These are phyloP conservation scores for Arvicola amphibius DNA, from an alignment of 2,797 vertebrate species.

Conservation along the genomic window DNA sequence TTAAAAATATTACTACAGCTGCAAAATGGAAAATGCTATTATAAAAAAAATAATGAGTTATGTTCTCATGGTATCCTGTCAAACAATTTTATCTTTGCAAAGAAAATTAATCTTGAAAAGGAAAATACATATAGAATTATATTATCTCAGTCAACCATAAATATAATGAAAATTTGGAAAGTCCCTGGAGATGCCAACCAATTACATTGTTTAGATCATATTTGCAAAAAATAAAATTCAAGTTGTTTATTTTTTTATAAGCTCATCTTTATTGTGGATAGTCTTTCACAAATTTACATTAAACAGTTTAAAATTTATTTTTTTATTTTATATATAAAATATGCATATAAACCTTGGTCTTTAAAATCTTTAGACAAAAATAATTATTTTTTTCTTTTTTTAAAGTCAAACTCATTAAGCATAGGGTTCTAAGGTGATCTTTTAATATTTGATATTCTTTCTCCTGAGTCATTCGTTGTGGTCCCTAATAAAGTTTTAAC, in stretches of 20 bases:
- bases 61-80: neutral
- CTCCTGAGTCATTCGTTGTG: neutral
- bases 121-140: neutral
- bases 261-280: neutral
- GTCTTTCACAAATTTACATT: neutral
- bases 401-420: neutral
- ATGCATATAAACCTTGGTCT: neutral
- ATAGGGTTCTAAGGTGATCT: neutral
- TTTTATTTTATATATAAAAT: neutral
- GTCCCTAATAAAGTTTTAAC: neutral
- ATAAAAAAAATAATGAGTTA: neutral
- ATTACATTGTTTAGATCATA: neutral
- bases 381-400: neutral
- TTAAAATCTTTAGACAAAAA: neutral
- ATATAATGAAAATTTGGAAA: neutral
- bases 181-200: neutral
- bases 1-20: neutral
- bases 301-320: neutral
- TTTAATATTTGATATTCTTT: neutral
- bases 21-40: neutral
- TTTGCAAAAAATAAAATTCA: neutral
- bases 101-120: conserved; percentile 42
- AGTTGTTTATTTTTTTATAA: neutral
- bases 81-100: neutral
- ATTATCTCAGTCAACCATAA: neutral